A percentile compares a stretch with the other conserved stretches of the same genome.
These are phyloP conservation scores for Fulmarus glacialis DNA, from an alignment of 2,113 vertebrate species.

Conservation along the genomic window DNA sequence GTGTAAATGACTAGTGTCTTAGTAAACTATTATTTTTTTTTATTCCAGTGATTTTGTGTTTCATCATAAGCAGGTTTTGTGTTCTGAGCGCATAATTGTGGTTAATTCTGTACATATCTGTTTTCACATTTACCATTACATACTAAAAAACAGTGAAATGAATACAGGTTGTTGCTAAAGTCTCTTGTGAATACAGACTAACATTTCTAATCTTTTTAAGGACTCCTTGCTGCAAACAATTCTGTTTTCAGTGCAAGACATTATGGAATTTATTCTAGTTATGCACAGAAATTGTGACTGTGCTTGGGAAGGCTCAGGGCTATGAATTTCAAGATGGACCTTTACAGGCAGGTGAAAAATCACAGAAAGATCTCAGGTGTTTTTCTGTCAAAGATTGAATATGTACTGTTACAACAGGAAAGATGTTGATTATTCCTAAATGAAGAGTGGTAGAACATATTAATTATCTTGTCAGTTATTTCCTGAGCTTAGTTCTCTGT, in stretches of 20 bases:
- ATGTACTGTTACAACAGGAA: background rate
- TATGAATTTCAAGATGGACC: background rate
- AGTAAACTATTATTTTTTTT: background rate
- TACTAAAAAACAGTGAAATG: background rate
- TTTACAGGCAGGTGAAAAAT: background rate
- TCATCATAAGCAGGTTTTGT: background rate
- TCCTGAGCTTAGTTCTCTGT: background rate
- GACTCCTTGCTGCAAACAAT: background rate
- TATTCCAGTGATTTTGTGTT: background rate
- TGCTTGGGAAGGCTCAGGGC: background rate
- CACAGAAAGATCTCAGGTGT: background rate
- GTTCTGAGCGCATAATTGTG: background rate
- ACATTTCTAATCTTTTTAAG: background rate
- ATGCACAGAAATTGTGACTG: background rate
- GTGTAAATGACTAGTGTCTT: background rate
- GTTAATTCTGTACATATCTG: background rate
- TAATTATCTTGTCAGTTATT: conserved; percentile 29
- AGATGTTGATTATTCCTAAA: conserved; percentile 3
- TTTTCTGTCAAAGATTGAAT: background rate
- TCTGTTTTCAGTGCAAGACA: background rate
- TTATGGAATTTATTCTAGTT: background rate
- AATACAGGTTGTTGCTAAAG: background rate
- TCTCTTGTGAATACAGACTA: background rate
- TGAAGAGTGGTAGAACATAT: background rate
- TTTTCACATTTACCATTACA: background rate